These are phyloP conservation scores for Coluber constrictor DNA, from an alignment of 2,797 vertebrate genomes.

Conservation along the genomic window DNA sequence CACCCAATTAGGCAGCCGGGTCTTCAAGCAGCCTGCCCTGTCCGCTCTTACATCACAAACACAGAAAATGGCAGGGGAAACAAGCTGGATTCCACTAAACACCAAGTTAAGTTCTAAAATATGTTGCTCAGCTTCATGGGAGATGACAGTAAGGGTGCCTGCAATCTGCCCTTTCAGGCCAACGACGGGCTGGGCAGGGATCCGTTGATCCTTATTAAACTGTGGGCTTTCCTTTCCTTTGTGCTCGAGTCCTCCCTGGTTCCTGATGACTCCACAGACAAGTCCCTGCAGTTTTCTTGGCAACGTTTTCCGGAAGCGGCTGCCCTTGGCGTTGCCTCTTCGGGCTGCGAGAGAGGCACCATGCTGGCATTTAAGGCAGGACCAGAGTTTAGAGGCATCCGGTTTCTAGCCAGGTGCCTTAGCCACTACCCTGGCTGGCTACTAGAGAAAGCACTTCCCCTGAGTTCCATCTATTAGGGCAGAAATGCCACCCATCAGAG, in stretches of 20 bases:
- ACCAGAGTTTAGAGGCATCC: background rate
- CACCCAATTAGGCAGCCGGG: background rate
- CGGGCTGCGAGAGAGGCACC: background rate
- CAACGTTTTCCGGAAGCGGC: background rate
- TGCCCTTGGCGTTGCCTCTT: background rate
- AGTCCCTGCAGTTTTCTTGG: background rate
- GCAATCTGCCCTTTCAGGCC: background rate
- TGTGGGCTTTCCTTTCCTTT: background rate
- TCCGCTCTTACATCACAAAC: background rate
- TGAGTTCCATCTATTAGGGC: background rate
- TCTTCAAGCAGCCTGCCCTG: accelerated
- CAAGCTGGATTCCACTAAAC: background rate
- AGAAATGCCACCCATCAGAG: background rate
- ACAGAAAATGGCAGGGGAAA: background rate
- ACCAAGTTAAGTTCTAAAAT: background rate
- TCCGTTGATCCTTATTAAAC: background rate
- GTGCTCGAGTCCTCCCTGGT: background rate
- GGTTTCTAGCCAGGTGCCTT: background rate
- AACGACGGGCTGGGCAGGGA: background rate
- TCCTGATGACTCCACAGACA: background rate
- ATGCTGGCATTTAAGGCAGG: background rate
- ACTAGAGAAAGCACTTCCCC: background rate
- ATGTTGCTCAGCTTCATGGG: background rate
- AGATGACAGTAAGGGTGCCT: background rate
- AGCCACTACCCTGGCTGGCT: background rate